These are phyloP conservation scores for Ceraclea dissimilis DNA, from an alignment of 2,888 invertebrate genomes.

Conservation along the genomic window DNA sequence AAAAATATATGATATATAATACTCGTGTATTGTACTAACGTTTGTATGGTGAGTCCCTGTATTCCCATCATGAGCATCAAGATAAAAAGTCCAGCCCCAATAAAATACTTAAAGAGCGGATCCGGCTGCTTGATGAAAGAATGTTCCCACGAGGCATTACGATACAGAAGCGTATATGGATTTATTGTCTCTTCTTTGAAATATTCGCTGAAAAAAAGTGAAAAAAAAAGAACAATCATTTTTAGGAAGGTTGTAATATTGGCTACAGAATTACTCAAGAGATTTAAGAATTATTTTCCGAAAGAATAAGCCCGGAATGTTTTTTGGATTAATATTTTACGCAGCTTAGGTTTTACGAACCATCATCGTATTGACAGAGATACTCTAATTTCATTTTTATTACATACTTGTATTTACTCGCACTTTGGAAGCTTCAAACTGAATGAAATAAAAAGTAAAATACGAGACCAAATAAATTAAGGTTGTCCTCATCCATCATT, in stretches of 20 bases:
- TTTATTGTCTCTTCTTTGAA: conserved; percentile 52
- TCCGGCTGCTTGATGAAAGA: conserved; percentile 70
- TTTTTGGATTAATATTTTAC: neutral
- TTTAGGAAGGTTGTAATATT: neutral
- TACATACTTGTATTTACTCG: no score
- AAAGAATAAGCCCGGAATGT: neutral
- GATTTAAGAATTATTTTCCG: neutral
- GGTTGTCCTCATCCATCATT: no score
- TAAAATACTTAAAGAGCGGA: conserved; percentile 78
- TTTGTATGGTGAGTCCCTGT: conserved; percentile 47
- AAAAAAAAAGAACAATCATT: neutral
- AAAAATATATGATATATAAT: conserved; percentile 8
- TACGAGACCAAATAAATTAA: no score
- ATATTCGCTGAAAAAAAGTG: conserved; percentile 54
- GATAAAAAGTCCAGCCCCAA: conserved; percentile 53
- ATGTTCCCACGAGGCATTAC: conserved; percentile 57
- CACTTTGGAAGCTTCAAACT: no score
- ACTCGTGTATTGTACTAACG: conserved; percentile 12
- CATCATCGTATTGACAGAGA: no score
- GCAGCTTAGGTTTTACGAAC: neutral
- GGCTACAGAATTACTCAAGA: neutral
- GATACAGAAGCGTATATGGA: conserved; percentile 50
- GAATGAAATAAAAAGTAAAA: no score
- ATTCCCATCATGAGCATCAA: conserved; percentile 53
- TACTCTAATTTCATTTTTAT: no score